These are phyloP conservation scores for Carettochelys insculpta DNA, from an alignment of 2,113 vertebrate genomes.

Conservation along the genomic window DNA sequence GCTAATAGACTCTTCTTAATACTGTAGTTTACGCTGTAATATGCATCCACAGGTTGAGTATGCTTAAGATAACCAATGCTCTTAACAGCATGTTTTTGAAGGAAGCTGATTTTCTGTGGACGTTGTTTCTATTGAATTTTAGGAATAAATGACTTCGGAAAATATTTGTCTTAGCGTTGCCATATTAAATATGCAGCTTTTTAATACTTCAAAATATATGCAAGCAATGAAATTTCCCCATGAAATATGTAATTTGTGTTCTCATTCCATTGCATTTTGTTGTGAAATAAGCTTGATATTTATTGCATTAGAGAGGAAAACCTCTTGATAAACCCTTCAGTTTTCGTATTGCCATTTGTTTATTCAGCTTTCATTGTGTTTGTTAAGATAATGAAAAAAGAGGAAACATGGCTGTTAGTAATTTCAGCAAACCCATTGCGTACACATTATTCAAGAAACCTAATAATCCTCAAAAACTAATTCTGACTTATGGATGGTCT, in stretches of 20 bases:
- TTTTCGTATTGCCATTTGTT: constrained; percentile 41
- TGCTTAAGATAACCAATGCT: not conserved
- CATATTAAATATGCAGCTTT: not conserved
- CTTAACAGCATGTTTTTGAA: not conserved
- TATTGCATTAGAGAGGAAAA: constrained; percentile 29
- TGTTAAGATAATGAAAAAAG: constrained; percentile 63
- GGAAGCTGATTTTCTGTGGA: not conserved
- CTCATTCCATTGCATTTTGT: constrained; percentile 25
- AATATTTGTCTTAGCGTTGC: not conserved
- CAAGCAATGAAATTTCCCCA: not conserved
- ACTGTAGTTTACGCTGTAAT: not conserved
- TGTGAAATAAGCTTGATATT: constrained; percentile 11
- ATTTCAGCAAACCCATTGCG: constrained; percentile 58
- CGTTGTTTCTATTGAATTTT: not conserved
- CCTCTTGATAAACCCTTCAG: not conserved
- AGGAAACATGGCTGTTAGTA: constrained; percentile 56
- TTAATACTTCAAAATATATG: not conserved
- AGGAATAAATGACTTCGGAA: not conserved
- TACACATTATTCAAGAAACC: constrained; percentile 74
- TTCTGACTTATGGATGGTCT: constrained; percentile 76
- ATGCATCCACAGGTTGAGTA: not conserved
- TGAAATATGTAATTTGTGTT: constrained; percentile 30
- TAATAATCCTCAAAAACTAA: constrained; percentile 75
- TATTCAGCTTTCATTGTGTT: constrained; percentile 55
- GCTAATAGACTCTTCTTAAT: not conserved